A percentile compares a stretch with the other conserved stretches of the same genome.
Evolutionary conservation across 2,113 vertebrate species (phyloP).

Genomic region (Urocitellus parryii): DNA sequence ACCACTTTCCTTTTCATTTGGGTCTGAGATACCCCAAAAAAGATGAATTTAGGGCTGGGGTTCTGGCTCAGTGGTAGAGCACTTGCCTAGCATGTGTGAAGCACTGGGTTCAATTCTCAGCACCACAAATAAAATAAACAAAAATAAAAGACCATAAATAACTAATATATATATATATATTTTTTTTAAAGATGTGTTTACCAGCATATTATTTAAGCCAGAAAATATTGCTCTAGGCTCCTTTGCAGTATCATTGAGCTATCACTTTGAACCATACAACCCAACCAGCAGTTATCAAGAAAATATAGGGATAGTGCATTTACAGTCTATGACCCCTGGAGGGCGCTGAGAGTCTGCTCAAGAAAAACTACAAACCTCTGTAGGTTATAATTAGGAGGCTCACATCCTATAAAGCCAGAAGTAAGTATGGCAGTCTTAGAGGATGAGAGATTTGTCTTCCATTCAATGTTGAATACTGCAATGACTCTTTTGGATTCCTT

Average conservation of each 20-base stretch:
- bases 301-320: conserved; percentile 36
- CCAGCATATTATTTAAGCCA: conserved; percentile 12
- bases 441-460: conserved; percentile 49
- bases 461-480: conserved; percentile 53
- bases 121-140: no score
- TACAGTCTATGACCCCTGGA: conserved; percentile 49
- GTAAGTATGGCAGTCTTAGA: background rate
- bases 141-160: no score
- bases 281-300: background rate
- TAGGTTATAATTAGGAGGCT: background rate
- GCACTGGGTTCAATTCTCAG: no score
- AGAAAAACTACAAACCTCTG: background rate
- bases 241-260: conserved; percentile 4
- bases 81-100: no score
- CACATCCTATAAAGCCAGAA: background rate
- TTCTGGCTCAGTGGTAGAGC: no score
- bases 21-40: conserved; percentile 19
- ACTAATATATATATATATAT: no score
- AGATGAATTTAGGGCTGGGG: background rate
- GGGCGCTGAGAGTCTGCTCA: conserved; percentile 37
- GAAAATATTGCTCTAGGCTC: background rate
- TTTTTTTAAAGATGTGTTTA: background rate
- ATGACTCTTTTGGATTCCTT: conserved; percentile 81
- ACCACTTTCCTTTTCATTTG: background rate
- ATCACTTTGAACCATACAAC: background rate